A percentile compares a stretch with the other conserved stretches of the same genome.
Evolutionary conservation across 2,888 invertebrate genomes (phyloP).

Genomic region (Eristalis pertinax): DNA sequence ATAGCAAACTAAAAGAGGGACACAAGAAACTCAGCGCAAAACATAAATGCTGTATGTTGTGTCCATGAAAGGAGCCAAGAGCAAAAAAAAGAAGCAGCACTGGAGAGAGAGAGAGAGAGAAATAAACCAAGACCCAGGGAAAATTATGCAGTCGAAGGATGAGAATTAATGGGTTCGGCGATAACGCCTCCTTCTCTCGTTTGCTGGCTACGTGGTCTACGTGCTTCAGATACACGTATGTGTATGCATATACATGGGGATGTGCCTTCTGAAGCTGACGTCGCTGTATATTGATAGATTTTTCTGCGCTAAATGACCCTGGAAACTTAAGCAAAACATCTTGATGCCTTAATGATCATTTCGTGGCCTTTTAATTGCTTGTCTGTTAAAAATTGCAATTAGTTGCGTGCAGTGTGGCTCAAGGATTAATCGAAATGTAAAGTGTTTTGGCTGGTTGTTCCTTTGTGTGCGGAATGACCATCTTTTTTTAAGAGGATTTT

Average conservation of each 20-base stretch:
- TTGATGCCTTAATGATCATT: conserved; percentile 57
- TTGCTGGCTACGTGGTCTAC: conserved; percentile 8
- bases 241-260: conserved; percentile 20
- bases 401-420: conserved; percentile 39
- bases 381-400: conserved; percentile 64
- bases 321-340: conserved; percentile 41
- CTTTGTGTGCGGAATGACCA: neutral
- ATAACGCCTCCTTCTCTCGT: conserved; percentile 46
- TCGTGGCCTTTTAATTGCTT: conserved; percentile 50
- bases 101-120: neutral
- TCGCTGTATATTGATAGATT: conserved; percentile 43
- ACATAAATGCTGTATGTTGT: conserved; percentile 32
- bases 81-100: neutral
- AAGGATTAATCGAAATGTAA: conserved; percentile 4
- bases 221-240: conserved; percentile 44
- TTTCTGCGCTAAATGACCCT: conserved; percentile 48
- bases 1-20: neutral
- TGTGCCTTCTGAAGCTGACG: neutral
- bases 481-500: neutral
- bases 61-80: conserved; percentile 12
- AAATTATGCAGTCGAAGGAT: conserved; percentile 52
- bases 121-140: conserved; percentile 22
- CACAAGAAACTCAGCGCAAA: conserved; percentile 22
- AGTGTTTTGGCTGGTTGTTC: neutral
- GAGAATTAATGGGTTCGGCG: conserved; percentile 60